A percentile compares a stretch with the other conserved stretches of the same genome.
Conservation (phyloP, 1,140 invertebrate genomes). For the Nylanderia fulva region DNA sequence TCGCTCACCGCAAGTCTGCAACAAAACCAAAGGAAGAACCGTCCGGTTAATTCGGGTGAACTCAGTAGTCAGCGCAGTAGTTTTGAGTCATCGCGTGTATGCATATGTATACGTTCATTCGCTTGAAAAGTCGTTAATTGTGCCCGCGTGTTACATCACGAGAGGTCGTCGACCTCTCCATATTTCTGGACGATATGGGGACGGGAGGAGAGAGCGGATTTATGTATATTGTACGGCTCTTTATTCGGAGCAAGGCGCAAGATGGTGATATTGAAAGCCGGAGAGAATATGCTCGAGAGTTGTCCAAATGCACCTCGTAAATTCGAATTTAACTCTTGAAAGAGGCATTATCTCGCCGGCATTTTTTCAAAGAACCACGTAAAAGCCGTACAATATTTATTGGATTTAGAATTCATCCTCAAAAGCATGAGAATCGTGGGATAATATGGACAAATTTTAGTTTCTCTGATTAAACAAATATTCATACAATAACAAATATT, state of each 20-base stretch:
- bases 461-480: too few relatives aligned
- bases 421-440: too few relatives aligned
- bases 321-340: not conserved
- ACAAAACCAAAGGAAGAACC: conserved; percentile 66
- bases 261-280: too few relatives aligned
- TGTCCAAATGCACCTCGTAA: not conserved
- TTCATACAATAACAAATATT: too few relatives aligned
- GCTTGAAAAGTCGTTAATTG: conserved; percentile 50
- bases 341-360: not conserved
- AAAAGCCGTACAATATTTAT: not conserved
- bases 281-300: too few relatives aligned
- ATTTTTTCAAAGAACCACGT: too few relatives aligned
- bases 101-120: not conserved
- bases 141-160: conserved; percentile 39
- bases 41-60: conserved; percentile 39
- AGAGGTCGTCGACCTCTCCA: conserved; percentile 36
- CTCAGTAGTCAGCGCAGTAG: not conserved
- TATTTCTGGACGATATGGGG: conserved; percentile 45
- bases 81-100: conserved; percentile 10
- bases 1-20: conserved; percentile 94
- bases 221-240: not conserved
- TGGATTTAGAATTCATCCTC: too few relatives aligned
- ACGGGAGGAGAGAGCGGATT: not conserved
- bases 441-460: too few relatives aligned
- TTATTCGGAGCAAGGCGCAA: too few relatives aligned